Conservation (phyloP, 2,113 vertebrate genomes). For the Ciconia maguari region DNA sequence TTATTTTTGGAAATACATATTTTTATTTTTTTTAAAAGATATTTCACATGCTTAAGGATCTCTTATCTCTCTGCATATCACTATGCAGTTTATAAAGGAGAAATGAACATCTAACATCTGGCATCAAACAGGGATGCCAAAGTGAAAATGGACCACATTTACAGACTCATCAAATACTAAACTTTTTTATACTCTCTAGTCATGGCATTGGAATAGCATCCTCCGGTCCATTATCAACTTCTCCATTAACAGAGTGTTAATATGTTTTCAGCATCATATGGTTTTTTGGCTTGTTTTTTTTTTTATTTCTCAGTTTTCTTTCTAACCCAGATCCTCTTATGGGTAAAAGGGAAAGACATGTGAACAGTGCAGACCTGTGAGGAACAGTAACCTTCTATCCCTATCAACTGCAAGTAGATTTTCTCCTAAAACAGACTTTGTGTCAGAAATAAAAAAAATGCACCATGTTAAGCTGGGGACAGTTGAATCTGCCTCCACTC, state of each 20-base stretch:
- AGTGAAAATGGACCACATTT: background rate
- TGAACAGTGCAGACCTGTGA: background rate
- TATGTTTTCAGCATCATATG: background rate
- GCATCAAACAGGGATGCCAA: background rate
- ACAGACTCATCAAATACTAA: background rate
- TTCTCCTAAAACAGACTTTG: background rate
- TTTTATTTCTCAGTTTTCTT: background rate
- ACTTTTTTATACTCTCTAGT: background rate
- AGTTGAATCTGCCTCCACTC: background rate
- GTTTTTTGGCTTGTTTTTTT: background rate
- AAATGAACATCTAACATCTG: background rate
- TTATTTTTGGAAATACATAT: background rate
- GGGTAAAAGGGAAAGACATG: background rate
- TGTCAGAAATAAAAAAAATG: background rate
- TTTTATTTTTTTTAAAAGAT: background rate
- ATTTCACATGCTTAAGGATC: background rate
- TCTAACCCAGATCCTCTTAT: background rate
- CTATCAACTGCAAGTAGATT: background rate
- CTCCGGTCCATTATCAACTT: background rate
- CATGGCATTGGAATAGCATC: background rate
- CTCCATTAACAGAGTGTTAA: background rate
- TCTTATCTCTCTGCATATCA: background rate
- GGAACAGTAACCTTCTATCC: background rate
- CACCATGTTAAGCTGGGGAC: background rate
- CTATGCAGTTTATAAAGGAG: background rate